Evolutionary conservation across 1,140 invertebrate genomes (phyloP).

Genomic region (Myzus persicae): DNA sequence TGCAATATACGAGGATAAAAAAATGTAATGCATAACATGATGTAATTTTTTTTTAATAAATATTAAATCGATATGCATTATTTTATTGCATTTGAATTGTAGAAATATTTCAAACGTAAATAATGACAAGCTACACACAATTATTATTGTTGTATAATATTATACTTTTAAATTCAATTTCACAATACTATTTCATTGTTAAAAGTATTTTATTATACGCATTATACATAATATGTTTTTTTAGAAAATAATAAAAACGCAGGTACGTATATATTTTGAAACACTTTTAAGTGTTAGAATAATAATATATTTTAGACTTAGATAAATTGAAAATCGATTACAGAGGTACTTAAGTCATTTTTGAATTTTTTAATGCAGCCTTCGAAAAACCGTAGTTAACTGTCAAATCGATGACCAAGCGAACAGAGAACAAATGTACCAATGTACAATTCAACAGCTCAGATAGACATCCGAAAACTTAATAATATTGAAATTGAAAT

Average conservation of each 20-base stretch:
- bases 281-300: neutral
- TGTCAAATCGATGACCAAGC: neutral
- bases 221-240: neutral
- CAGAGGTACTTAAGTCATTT: neutral
- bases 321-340: neutral
- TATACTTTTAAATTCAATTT: neutral
- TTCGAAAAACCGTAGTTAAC: neutral
- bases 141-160: neutral
- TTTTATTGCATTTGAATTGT: neutral
- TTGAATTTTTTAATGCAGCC: neutral
- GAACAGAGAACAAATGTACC: neutral
- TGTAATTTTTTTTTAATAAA: neutral
- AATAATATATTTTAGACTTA: neutral
- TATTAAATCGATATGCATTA: neutral
- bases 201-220: neutral
- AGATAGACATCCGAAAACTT: neutral
- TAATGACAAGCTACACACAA: neutral
- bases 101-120: no score
- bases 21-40: no score
- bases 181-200: neutral
- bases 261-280: neutral
- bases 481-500: neutral
- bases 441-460: neutral
- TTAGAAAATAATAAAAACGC: neutral
- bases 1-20: no score